Base-by-base conservation (phyloP, 2,797 vertebrate genomes). In the Sebastes steindachneri region DNA sequence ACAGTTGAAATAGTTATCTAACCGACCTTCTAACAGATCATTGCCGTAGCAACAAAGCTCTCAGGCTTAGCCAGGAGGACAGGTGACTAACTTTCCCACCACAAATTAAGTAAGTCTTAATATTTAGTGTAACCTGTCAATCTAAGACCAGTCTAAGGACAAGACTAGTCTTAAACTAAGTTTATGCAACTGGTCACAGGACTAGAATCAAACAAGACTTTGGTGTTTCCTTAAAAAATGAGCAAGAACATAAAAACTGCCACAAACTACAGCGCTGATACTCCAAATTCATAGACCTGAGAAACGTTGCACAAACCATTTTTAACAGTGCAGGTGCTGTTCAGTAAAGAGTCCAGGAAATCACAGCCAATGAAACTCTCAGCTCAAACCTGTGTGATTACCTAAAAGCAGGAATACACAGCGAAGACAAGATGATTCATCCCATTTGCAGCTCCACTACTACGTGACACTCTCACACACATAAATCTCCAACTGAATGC, bases 401-500 rank as follows among this genome's bases (percentile, higher is more conserved):
- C 25, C 68, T 63, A 51, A 69, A 77, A 68, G 37, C 74, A 83
- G 31, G 31, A 82, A 35, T 9, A 55, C 4, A 1, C 53, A 75
- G 28, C 59, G 15, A 69, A 41, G 29, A 6, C 25, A 37, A 59
- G 33, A 83, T 55, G 63, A 82, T 55, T 86, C 76, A 72, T 62
- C 57, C 7, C 70, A 79, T 86, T 23, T 79, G 64, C 37, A 60
- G 25, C 14, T 37, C 26, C 59, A n/a, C 48, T 21, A n/a, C 3
- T 58, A 54, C 0, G 1, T 21, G 11, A 35, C 41, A 72, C 70
- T 4, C 75, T 25, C 45, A 41, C 68, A 68, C 8, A 25, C 68
- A 85, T 45, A 77, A 64, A 80, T 74, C 31, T 83, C 35, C 51
- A 19, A 28, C 9, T 41, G n/a, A 75, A 73, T 6, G 4, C 65